Conservation (phyloP, 1,140 invertebrate genomes). For the Paraescarpia echinospica region DNA sequence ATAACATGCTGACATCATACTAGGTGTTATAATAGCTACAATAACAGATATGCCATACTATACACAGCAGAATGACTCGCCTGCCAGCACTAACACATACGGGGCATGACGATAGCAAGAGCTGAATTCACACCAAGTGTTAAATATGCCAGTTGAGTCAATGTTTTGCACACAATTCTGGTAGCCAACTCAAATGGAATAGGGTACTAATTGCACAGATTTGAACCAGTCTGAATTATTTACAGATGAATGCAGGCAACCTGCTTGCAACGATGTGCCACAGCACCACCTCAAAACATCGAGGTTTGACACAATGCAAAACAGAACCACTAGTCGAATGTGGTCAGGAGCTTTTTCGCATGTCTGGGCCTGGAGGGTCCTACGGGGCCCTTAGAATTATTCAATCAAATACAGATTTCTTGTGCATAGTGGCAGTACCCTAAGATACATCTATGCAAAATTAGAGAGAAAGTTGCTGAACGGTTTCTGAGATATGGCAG, state of each 20-base stretch:
- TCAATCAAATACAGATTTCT: too few relatives aligned
- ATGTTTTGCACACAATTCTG: neutral
- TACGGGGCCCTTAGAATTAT: too few relatives aligned
- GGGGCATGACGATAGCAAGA: neutral
- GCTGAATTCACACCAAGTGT: neutral
- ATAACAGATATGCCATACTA: too few relatives aligned
- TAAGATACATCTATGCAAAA: too few relatives aligned
- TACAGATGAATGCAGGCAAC: neutral
- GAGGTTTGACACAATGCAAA: neutral
- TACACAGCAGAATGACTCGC: neutral
- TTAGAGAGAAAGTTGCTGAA: too few relatives aligned
- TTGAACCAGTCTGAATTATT: neutral
- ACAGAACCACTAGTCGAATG: neutral
- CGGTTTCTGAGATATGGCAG: too few relatives aligned
- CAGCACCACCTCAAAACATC: neutral
- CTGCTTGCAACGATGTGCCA: neutral
- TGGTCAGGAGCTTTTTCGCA: neutral
- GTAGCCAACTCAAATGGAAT: slow-evolving; percentile 7
- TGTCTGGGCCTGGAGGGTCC: too few relatives aligned
- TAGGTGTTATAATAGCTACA: too few relatives aligned
- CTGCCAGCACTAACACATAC: neutral
- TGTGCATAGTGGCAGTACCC: too few relatives aligned
- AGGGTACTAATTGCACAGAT: neutral
- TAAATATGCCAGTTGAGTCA: neutral
- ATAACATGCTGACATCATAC: too few relatives aligned